Evolutionary conservation across 1,140 invertebrate genomes (phyloP), one percentile per base, ranked within the genome.

Genomic region (Plutomurus gul): DNA sequence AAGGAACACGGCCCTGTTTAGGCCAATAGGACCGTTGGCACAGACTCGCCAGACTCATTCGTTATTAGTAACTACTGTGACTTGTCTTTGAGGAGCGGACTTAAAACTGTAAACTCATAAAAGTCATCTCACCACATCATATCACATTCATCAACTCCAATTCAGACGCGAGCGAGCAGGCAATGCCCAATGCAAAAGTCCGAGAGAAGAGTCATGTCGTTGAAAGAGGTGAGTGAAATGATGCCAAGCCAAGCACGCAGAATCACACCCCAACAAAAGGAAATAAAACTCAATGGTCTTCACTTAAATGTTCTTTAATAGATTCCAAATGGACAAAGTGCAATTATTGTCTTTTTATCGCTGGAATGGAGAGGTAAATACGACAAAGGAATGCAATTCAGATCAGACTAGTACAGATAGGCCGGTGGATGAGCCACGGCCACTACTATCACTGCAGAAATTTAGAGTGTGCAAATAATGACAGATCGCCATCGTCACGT

Each of bases 221-320:
- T n/a, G n/a, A n/a, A n/a, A 65, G 22, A 33, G 25, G 16, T n/a
- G 27, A 65, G 56, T 65, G 56, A 65, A 65, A 65, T 65, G 30
- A 65, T 65, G 56, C 56, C 56, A 65, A 65, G 56, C 30, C 4
- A 33, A 16, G 56, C 27, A 33, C 25, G 30, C 11, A 30, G 18
- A 22, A 51, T 51, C 18, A 5, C 13, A n/a, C 13, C 27, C 8
- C 27, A 30, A 65, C 56, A 65, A 65, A 65, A 65, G n/a, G 56
- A 65, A 65, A 65, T 65, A 65, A 65, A 65, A 65, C 18, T 65
- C 25, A 65, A 65, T 65, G 56, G 22, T 30, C 51, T 30, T 60
- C 25, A 25, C n/a, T 11, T 60, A 60, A 60, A 60, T 13, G 51
- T 36, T 65, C 56, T 33, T n/a, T 65, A 65, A 65, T 65, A 65